phyloP scores from a whole-genome alignment of 2,113 vertebrate species.

The Bambusicola thoracicus region DNA sequence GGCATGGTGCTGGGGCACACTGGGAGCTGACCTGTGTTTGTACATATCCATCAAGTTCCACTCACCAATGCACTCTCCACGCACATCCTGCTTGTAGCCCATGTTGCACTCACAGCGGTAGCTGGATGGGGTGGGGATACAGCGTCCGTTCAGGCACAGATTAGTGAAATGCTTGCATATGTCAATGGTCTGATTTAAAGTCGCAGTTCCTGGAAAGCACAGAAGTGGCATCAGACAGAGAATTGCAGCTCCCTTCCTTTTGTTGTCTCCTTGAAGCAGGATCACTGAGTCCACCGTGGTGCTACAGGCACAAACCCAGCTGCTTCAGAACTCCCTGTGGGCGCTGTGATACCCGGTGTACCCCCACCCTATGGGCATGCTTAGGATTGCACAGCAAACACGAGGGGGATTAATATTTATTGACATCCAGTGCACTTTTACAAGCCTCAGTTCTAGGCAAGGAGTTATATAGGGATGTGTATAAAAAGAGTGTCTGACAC shows the following conservation, averaged over 20 bases:
- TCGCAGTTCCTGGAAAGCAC: constrained; percentile 79
- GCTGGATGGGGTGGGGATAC: constrained; percentile 90
- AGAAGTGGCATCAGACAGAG: not conserved
- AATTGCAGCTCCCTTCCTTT: not conserved
- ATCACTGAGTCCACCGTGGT: fast-evolving
- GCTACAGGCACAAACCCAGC: not conserved
- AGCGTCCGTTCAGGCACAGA: constrained; percentile 95
- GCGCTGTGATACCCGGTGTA: not conserved
- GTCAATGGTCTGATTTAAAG: constrained; percentile 92
- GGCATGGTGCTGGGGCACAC: not conserved
- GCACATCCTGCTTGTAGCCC: constrained; percentile 95
- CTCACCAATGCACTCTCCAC: constrained; percentile 93
- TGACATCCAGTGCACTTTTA: not conserved
- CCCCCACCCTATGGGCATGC: not conserved
- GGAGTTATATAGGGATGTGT: fast-evolving
- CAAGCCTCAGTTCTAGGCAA: not conserved
- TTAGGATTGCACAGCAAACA: not conserved
- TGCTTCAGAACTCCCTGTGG: not conserved
- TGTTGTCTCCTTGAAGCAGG: not conserved
- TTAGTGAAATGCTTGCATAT: constrained; percentile 96
- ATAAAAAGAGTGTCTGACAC: not conserved
- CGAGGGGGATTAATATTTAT: not conserved
- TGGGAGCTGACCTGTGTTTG: fast-evolving
- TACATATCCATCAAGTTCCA: too few species aligned
- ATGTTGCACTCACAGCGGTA: constrained; percentile 99